These are phyloP conservation scores for Drosophila subquinaria DNA, from an alignment of 2,888 invertebrate species.

Conservation along the genomic window DNA sequence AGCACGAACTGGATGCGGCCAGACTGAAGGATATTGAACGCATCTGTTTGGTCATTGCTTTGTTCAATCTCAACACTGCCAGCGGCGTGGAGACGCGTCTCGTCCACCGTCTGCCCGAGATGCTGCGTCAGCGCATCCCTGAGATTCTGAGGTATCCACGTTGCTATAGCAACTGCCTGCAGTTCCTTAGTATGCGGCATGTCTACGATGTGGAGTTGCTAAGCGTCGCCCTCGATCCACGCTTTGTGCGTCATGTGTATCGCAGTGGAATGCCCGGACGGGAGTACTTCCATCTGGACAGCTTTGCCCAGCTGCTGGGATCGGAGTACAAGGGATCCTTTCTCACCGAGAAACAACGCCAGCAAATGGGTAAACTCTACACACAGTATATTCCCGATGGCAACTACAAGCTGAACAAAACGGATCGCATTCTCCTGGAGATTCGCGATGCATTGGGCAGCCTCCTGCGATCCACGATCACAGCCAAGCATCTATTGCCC, in stretches of 20 bases:
- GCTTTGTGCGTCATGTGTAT: conserved; percentile 87
- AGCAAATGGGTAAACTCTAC: conserved; percentile 87
- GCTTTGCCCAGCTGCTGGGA: conserved; percentile 85
- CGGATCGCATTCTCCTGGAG: conserved; percentile 88
- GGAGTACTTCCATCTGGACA: conserved; percentile 89
- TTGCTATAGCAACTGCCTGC: conserved; percentile 88
- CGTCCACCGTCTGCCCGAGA: conserved; percentile 85
- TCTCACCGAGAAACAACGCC: conserved; percentile 86
- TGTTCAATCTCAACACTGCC: conserved; percentile 87
- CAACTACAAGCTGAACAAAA: conserved; percentile 86
- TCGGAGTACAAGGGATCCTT: conserved; percentile 86
- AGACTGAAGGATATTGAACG: conserved; percentile 92
- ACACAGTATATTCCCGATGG: conserved; percentile 88
- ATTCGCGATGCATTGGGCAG: conserved; percentile 86
- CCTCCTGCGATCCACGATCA: conserved; percentile 86
- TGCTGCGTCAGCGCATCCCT: conserved; percentile 86
- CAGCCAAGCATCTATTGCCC: conserved; percentile 88
- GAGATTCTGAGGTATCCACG: conserved; percentile 88
- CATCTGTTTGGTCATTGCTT: conserved; percentile 88
- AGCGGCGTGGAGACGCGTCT: conserved; percentile 86
- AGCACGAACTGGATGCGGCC: conserved; percentile 85
- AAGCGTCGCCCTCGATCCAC: conserved; percentile 86
- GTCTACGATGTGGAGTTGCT: conserved; percentile 88
- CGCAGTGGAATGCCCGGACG: conserved; percentile 86
- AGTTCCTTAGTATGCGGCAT: conserved; percentile 87